phyloP scores from a whole-genome alignment of 2,888 invertebrate genomes.

The Taphrorychus bicolor region DNA sequence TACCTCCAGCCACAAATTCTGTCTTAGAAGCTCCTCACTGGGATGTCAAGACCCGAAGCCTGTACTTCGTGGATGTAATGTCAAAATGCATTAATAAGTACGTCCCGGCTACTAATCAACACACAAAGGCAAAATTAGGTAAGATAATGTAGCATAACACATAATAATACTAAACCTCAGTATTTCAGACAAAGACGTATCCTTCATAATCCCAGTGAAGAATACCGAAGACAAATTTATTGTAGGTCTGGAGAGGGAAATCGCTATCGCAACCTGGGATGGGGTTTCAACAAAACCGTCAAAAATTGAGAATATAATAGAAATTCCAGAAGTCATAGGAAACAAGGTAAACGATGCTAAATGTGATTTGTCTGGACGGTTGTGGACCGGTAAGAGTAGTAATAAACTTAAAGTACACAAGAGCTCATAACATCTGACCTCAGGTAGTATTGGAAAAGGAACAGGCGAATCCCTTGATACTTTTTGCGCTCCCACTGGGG shows the following conservation, averaged over 20 bases:
- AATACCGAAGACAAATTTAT: constrained; percentile 68
- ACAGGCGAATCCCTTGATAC: constrained; percentile 45
- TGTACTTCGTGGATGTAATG: constrained; percentile 72
- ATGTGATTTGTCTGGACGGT: constrained; percentile 74
- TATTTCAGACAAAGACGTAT: constrained; percentile 44
- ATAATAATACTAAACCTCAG: not conserved
- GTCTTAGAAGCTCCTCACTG: constrained; percentile 79
- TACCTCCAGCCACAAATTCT: constrained; percentile 59
- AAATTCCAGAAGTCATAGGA: constrained; percentile 58
- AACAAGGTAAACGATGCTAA: constrained; percentile 81
- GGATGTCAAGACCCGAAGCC: constrained; percentile 66
- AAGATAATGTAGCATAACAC: constrained; percentile 18
- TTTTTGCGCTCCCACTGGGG: constrained; percentile 43
- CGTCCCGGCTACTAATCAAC: constrained; percentile 47
- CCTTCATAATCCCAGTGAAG: constrained; percentile 71
- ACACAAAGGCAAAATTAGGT: constrained; percentile 49
- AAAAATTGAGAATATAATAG: constrained; percentile 61
- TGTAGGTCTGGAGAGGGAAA: constrained; percentile 66
- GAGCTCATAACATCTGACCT: no score
- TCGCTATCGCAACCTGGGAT: constrained; percentile 71
- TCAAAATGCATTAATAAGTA: constrained; percentile 51
- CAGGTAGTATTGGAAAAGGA: constrained; percentile 51
- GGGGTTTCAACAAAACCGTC: constrained; percentile 60
- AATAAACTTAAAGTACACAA: no score
- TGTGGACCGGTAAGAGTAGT: constrained; percentile 67